phyloP scores from a whole-genome alignment of 2,113 vertebrate genomes.

The Syngnathus scovelli region DNA sequence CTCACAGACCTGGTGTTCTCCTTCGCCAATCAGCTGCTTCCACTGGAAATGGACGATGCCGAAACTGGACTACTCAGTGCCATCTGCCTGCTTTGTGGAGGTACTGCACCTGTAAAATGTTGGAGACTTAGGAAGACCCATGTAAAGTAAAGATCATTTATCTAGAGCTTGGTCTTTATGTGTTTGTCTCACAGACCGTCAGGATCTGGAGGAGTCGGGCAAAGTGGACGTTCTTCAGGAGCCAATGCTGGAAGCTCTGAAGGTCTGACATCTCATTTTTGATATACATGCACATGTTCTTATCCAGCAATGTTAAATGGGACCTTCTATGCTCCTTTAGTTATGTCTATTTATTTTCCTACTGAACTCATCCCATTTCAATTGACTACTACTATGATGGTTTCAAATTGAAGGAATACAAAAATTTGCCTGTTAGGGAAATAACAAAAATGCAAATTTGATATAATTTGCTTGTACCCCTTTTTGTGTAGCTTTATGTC shows the following conservation, averaged over 20 bases:
- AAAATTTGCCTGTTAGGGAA: too few species aligned
- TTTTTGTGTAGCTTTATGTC: conserved; percentile 61
- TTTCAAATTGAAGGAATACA: too few species aligned
- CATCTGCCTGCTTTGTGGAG: conserved; percentile 95
- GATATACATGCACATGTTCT: not conserved
- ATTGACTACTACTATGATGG: not conserved
- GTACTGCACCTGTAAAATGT: conserved; percentile 55
- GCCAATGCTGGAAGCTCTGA: conserved; percentile 68
- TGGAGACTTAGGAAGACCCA: not conserved
- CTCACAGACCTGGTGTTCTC: conserved; percentile 74
- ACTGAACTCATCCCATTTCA: not conserved
- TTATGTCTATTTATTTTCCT: not conserved
- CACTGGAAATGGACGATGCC: conserved; percentile 88
- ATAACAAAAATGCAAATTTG: not conserved
- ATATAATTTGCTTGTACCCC: not conserved
- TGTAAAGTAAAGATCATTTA: too few species aligned
- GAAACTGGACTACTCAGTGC: conserved; percentile 90
- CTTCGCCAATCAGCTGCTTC: conserved; percentile 88
- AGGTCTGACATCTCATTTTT: conserved; percentile 35
- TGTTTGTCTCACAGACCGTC: conserved; percentile 55
- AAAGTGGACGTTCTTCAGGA: conserved; percentile 73
- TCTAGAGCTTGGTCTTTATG: too few species aligned
- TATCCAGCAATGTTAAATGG: too few species aligned
- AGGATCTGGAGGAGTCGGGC: conserved; percentile 68
- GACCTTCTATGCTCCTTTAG: too few species aligned